These are phyloP conservation scores for Porites divaricata DNA, from an alignment of 92 coral and sea anemone genomes.

Conservation along the genomic window DNA sequence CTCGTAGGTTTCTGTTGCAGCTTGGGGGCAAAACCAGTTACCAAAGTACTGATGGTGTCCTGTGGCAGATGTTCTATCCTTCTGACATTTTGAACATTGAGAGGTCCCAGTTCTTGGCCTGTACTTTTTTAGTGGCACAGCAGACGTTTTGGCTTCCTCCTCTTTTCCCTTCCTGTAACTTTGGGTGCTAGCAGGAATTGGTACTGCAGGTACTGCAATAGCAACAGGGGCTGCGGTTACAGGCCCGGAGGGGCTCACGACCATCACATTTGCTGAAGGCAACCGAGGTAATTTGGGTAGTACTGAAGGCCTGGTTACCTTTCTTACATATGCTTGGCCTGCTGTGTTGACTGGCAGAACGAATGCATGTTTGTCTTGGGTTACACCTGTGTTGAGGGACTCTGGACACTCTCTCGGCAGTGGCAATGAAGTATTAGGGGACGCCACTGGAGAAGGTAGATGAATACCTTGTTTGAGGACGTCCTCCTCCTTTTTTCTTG, in stretches of 20 bases:
- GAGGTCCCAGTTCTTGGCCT: conserved; percentile 32
- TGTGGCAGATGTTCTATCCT: conserved; percentile 29
- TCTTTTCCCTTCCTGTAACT: conserved; percentile 29
- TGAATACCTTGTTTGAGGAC: conserved; percentile 54
- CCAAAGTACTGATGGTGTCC: conserved; percentile 63
- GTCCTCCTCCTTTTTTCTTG: conserved; percentile 49
- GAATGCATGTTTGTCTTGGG: neutral
- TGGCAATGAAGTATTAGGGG: conserved; percentile 7
- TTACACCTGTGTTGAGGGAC: neutral
- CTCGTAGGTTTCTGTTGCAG: conserved; percentile 32
- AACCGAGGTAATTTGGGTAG: neutral
- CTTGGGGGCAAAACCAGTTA: conserved; percentile 40
- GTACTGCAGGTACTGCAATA: neutral
- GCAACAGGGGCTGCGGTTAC: neutral
- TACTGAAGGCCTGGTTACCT: neutral
- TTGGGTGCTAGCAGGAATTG: conserved; percentile 28
- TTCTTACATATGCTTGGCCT: neutral
- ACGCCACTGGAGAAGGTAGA: conserved; percentile 36
- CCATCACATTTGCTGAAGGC: neutral
- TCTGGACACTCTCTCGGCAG: neutral
- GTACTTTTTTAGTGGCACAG: conserved; percentile 29
- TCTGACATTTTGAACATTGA: conserved; percentile 39
- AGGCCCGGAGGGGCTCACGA: neutral
- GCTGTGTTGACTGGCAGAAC: conserved; percentile 25
- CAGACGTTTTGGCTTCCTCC: neutral